Percentiles rank a stretch among this genome's conserved stretches.
Evolutionary conservation across 1,140 invertebrate genomes (phyloP).

Genomic region (Pachyrhynchus sulphureomaculatus): DNA sequence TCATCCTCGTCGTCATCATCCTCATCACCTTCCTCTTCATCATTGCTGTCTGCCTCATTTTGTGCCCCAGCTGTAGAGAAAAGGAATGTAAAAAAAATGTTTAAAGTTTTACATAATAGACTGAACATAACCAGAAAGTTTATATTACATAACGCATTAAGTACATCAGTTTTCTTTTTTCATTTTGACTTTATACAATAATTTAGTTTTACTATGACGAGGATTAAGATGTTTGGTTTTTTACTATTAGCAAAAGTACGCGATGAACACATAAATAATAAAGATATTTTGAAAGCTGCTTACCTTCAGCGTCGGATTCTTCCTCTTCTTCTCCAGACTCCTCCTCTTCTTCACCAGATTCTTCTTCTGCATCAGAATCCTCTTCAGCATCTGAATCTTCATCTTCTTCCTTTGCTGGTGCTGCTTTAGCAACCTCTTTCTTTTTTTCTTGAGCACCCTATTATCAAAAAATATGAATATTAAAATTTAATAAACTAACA

Average conservation of each 20-base stretch:
- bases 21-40: slow-evolving; percentile 33
- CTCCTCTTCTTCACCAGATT: slow-evolving; percentile 24
- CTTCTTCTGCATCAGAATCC: slow-evolving; percentile 22
- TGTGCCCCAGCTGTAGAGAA: too few relatives aligned
- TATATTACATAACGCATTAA: too few relatives aligned
- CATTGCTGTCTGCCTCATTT: slow-evolving; percentile 32
- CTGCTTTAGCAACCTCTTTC: slow-evolving; percentile 4
- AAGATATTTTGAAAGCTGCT: neutral
- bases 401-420: slow-evolving; percentile 10
- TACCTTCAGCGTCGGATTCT: slow-evolving; percentile 20
- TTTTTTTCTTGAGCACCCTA: slow-evolving; percentile 6
- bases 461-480: neutral
- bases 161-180: too few relatives aligned
- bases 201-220: too few relatives aligned
- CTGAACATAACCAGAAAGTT: too few relatives aligned
- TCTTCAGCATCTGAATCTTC: slow-evolving; percentile 17
- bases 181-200: too few relatives aligned
- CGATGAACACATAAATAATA: slow-evolving; percentile 13
- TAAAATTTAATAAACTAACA: neutral
- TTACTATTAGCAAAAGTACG: too few relatives aligned
- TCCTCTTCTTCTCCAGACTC: slow-evolving; percentile 27
- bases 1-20: slow-evolving; percentile 32
- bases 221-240: too few relatives aligned
- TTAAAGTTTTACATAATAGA: too few relatives aligned
- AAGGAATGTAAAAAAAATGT: too few relatives aligned